These are phyloP conservation scores for Noctua janthina DNA, from an alignment of 2,888 invertebrate genomes.

Conservation along the genomic window DNA sequence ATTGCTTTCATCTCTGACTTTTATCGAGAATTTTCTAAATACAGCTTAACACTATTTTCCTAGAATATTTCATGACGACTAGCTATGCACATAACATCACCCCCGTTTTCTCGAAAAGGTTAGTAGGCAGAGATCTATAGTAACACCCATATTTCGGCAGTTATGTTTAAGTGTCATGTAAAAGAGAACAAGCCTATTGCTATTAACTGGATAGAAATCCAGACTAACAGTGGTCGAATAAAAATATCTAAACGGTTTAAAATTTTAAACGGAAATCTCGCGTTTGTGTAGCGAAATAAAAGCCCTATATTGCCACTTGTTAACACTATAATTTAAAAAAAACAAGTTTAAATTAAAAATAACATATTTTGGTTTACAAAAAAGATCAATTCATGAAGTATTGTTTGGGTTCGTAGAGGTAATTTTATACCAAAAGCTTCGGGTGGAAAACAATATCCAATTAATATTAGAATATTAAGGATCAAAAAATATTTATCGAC, in stretches of 20 bases:
- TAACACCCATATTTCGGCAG: not conserved
- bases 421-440: too few species aligned
- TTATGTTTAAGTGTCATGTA: not conserved
- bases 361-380: too few species aligned
- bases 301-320: too few species aligned
- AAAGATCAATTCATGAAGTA: too few species aligned
- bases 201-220: not conserved
- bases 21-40: slow-evolving; percentile 34
- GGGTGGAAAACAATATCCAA: too few species aligned
- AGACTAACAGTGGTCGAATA: not conserved
- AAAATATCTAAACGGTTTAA: not conserved
- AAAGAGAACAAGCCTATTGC: not conserved
- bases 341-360: too few species aligned
- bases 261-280: not conserved
- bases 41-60: not conserved
- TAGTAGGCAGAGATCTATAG: not conserved
- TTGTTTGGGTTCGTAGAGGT: too few species aligned
- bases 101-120: not conserved
- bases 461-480: too few species aligned
- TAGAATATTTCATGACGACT: not conserved
- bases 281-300: not conserved
- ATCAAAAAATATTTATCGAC: too few species aligned
- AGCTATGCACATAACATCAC: not conserved
- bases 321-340: too few species aligned
- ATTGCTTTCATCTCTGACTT: slow-evolving; percentile 58